Evolutionary conservation across 2,888 invertebrate genomes (phyloP).

Genomic region (Tipula unca): DNA sequence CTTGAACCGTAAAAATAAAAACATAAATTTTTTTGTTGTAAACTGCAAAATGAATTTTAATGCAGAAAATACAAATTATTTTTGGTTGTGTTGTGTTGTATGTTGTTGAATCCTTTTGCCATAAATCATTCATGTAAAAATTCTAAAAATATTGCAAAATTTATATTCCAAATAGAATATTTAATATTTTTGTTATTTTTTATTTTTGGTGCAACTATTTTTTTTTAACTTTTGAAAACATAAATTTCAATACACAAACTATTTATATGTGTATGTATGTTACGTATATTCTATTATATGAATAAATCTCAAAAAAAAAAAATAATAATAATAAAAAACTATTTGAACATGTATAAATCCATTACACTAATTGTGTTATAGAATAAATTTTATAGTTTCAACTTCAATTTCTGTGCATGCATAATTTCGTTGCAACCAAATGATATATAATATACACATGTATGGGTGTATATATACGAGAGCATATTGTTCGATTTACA

Average conservation of each 20-base stretch:
- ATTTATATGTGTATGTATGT: not conserved
- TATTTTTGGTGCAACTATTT: not conserved
- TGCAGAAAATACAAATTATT: not conserved
- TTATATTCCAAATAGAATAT: not conserved
- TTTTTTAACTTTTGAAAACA: not conserved
- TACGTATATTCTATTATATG: not conserved
- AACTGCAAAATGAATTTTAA: not conserved
- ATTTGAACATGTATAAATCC: not conserved
- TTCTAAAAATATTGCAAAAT: not conserved
- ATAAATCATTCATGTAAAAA: not conserved
- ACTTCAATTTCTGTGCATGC: not conserved
- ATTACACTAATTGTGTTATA: not conserved
- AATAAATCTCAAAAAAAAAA: not conserved
- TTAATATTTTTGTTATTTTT: not conserved
- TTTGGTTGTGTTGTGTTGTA: not conserved
- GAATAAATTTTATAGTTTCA: not conserved
- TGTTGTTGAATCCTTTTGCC: conserved; percentile 14
- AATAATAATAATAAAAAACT: too few relatives aligned
- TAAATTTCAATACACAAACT: not conserved
- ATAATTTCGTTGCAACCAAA: not conserved
- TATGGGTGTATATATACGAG: not conserved
- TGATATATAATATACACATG: not conserved
- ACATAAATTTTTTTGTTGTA: not conserved
- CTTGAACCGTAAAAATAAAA: not conserved
- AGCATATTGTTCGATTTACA: not conserved